Evolutionary conservation across 1,140 invertebrate species (phyloP).

Genomic region (Drosophila kikkawai): DNA sequence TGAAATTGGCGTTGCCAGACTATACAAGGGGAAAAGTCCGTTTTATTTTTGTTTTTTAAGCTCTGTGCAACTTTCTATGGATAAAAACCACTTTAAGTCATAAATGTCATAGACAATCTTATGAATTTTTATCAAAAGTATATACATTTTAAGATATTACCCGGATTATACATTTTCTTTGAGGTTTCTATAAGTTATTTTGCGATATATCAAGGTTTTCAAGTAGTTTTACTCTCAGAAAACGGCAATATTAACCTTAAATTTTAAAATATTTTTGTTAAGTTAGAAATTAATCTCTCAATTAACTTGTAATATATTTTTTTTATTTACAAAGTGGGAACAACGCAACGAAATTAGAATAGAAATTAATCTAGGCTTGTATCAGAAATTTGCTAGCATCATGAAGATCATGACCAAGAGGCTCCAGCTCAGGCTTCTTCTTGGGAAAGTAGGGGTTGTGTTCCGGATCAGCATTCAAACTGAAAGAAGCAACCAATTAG

Average conservation of each 20-base stretch:
- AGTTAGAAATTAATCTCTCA: too few relatives aligned
- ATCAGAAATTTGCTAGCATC: slow-evolving; percentile 84
- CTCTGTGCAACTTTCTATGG: too few relatives aligned
- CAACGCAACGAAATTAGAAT: slow-evolving; percentile 6
- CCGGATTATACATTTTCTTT: too few relatives aligned
- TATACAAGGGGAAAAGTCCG: background rate
- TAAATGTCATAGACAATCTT: too few relatives aligned
- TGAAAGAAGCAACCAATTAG: slow-evolving; percentile 79
- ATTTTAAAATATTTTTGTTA: background rate
- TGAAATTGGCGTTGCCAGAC: background rate
- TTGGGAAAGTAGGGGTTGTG: slow-evolving; percentile 93
- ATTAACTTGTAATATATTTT: background rate
- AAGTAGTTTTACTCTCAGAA: too few relatives aligned
- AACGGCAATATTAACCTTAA: too few relatives aligned
- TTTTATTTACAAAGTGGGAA: slow-evolving; percentile 76
- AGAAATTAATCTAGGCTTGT: slow-evolving; percentile 54
- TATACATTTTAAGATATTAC: too few relatives aligned
- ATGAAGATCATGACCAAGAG: slow-evolving; percentile 45
- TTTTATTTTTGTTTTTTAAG: too few relatives aligned
- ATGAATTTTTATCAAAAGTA: too few relatives aligned
- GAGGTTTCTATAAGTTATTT: too few relatives aligned
- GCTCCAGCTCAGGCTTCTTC: slow-evolving; percentile 86
- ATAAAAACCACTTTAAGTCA: too few relatives aligned
- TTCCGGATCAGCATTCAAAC: slow-evolving; percentile 91
- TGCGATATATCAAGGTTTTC: too few relatives aligned